Evolutionary conservation across 2,888 invertebrate genomes (phyloP).

Genomic region (Byasa hedistus): DNA sequence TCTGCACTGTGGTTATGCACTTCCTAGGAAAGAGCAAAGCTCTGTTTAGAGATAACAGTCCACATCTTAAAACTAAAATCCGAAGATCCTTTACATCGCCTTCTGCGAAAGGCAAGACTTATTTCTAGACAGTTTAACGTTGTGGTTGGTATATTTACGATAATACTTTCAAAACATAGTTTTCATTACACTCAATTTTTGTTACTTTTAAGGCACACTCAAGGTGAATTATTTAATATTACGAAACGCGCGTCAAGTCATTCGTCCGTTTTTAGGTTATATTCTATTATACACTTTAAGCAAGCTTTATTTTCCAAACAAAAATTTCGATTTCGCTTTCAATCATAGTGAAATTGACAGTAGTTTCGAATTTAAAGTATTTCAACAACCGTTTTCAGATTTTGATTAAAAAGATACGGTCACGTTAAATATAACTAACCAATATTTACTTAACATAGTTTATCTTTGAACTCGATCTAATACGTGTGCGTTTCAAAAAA

Average conservation of each 20-base stretch:
- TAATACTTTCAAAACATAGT: too few relatives aligned
- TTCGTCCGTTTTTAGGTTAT: background rate
- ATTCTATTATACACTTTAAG: background rate
- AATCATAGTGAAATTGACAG: conserved; percentile 17
- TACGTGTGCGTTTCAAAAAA: conserved; percentile 47
- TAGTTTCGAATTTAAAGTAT: conserved; percentile 3
- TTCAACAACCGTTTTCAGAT: background rate
- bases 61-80: too few relatives aligned
- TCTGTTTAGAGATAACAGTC: too few relatives aligned
- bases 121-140: too few relatives aligned
- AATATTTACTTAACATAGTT: conserved; percentile 36
- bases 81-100: too few relatives aligned
- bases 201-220: background rate
- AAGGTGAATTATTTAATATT: background rate
- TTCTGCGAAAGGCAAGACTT: too few relatives aligned
- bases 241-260: background rate
- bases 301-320: background rate
- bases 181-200: too few relatives aligned
- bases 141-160: too few relatives aligned
- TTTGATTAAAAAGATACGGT: conserved; percentile 33
- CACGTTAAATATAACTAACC: conserved; percentile 32
- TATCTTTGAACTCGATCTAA: conserved; percentile 47
- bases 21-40: too few relatives aligned
- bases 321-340: conserved; percentile 22
- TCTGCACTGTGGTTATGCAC: too few relatives aligned